Evolutionary conservation across 2,797 vertebrate genomes (phyloP).

Genomic region (Meda fulgida): DNA sequence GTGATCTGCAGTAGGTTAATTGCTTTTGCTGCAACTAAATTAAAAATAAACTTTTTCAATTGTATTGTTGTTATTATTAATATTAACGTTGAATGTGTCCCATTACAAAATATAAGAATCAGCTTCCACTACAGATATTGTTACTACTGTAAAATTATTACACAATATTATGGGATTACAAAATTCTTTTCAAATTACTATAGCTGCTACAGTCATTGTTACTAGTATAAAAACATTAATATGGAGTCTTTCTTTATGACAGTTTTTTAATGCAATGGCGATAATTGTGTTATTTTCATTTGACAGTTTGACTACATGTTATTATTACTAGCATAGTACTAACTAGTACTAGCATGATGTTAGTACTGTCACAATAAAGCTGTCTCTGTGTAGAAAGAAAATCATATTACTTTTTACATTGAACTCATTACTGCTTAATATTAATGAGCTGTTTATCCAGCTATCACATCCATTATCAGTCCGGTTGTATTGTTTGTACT

Average conservation of each 20-base stretch:
- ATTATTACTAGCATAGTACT: background rate
- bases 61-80: background rate
- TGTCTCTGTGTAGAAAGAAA: background rate
- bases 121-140: background rate
- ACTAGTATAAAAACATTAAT: too few relatives aligned
- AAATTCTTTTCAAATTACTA: background rate
- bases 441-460: background rate
- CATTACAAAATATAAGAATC: background rate
- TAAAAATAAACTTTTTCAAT: background rate
- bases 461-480: background rate
- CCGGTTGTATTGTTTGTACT: background rate
- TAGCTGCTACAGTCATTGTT: background rate
- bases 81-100: background rate
- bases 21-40: background rate
- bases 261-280: background rate
- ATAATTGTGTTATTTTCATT: background rate
- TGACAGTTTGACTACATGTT: background rate
- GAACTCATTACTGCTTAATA: too few relatives aligned
- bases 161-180: background rate
- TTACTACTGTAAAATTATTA: background rate
- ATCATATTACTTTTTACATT: background rate
- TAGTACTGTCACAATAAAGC: background rate
- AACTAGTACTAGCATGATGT: too few relatives aligned
- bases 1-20: background rate
- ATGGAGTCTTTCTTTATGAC: background rate